Evolutionary conservation across 1,140 invertebrate genomes (phyloP).

Genomic region (Eumeta japonica): DNA sequence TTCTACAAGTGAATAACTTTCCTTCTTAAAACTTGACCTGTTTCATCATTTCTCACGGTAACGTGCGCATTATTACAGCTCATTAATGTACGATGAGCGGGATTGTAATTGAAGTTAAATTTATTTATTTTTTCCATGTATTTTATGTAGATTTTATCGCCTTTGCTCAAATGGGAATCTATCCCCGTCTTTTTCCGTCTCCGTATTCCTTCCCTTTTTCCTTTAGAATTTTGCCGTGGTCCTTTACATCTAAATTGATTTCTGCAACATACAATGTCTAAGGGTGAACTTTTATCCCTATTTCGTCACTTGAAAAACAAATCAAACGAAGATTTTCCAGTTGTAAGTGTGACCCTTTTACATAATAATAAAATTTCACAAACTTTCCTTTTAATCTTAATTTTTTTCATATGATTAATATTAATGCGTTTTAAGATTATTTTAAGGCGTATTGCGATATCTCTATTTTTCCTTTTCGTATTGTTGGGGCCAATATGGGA

Average conservation of each 20-base stretch:
- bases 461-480: too few species aligned
- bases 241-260: conserved; percentile 12
- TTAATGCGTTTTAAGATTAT: conserved; percentile 21
- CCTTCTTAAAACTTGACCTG: conserved; percentile 10
- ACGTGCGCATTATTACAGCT: background rate
- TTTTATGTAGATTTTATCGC: conserved; percentile 16
- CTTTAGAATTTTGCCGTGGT: conserved; percentile 12
- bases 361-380: conserved; percentile 24
- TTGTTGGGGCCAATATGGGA: conserved; percentile 25
- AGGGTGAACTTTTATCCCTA: conserved; percentile 18
- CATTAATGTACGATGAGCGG: conserved; percentile 6
- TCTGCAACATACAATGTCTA: conserved; percentile 7
- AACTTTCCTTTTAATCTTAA: conserved; percentile 14
- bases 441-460: conserved; percentile 28
- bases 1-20: conserved; percentile 7
- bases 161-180: conserved; percentile 3
- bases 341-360: conserved; percentile 28
- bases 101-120: conserved; percentile 6
- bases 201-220: conserved; percentile 13
- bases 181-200: conserved; percentile 11
- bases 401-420: conserved; percentile 10
- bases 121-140: conserved; percentile 9
- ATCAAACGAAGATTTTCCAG: conserved; percentile 31
- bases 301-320: conserved; percentile 25
- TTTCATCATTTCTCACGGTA: conserved; percentile 13